Conservation (phyloP, 2,888 invertebrate species). For the Drosophila greeni region DNA sequence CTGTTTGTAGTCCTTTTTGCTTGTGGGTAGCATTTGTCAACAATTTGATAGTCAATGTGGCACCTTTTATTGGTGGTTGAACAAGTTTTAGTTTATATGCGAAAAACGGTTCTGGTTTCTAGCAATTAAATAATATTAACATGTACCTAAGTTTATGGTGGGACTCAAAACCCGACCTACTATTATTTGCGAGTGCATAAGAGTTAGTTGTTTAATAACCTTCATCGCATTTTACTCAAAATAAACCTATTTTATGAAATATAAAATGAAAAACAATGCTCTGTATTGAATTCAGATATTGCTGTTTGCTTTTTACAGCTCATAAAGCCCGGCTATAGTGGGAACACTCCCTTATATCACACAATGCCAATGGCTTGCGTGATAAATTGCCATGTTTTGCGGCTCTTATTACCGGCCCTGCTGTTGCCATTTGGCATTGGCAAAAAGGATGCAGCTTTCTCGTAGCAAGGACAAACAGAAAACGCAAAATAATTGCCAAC, state of each 20-base stretch:
- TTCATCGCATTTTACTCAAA: not conserved
- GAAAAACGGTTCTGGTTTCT: too few species aligned
- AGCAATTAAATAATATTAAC: too few species aligned
- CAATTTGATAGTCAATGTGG: slow-evolving; percentile 18
- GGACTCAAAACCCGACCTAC: not conserved
- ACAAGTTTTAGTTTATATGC: not conserved
- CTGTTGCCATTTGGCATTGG: slow-evolving; percentile 41
- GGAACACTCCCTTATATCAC: slow-evolving; percentile 4
- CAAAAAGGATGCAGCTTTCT: slow-evolving; percentile 36
- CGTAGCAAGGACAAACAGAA: slow-evolving; percentile 46
- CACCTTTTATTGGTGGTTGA: not conserved
- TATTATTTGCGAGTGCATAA: not conserved
- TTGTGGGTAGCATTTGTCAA: slow-evolving; percentile 28
- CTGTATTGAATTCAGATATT: not conserved
- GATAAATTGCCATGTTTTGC: slow-evolving; percentile 50
- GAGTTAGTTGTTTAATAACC: not conserved
- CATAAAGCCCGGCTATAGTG: not conserved
- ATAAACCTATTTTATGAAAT: not conserved
- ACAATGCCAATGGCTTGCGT: slow-evolving; percentile 42
- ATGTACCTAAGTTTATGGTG: too few species aligned
- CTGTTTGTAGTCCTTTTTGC: slow-evolving; percentile 10
- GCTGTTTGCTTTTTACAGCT: slow-evolving; percentile 1
- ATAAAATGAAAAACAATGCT: too few species aligned
- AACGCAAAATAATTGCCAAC: slow-evolving; percentile 50
- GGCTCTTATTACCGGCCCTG: slow-evolving; percentile 28